These are phyloP conservation scores for Heterotis niloticus DNA, from an alignment of 2,113 vertebrate genomes.

Conservation along the genomic window DNA sequence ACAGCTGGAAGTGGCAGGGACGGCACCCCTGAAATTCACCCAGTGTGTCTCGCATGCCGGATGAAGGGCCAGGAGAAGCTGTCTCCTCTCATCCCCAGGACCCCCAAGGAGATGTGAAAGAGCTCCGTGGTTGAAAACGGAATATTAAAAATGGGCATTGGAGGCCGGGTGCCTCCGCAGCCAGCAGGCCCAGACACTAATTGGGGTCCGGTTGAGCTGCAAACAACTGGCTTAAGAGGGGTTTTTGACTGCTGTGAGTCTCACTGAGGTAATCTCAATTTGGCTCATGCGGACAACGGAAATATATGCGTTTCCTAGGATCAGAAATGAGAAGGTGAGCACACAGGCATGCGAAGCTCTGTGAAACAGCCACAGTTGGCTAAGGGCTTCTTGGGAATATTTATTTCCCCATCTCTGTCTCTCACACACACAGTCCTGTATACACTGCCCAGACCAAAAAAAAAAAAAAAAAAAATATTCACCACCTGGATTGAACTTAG, in stretches of 20 bases:
- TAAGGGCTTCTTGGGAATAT: neutral
- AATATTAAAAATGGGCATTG: constrained; percentile 2
- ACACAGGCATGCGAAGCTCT: neutral
- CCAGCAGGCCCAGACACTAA: neutral
- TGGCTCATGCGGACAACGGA: constrained; percentile 14
- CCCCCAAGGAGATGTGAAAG: constrained; percentile 9
- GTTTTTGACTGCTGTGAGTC: neutral
- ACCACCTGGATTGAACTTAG: neutral
- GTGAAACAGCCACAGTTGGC: neutral
- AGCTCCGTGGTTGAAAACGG: neutral
- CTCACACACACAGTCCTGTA: neutral
- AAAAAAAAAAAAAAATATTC: no score
- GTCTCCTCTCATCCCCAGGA: constrained; percentile 6
- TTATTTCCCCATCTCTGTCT: neutral
- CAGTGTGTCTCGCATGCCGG: no score
- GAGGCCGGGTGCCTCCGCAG: neutral
- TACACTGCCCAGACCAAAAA: neutral
- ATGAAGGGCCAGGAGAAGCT: neutral
- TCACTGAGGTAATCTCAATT: neutral
- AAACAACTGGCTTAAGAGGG: neutral
- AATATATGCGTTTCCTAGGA: neutral
- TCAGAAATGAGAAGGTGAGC: neutral
- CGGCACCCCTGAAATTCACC: no score
- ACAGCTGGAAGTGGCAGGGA: no score
- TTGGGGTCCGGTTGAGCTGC: no score